phyloP scores from a whole-genome alignment of 2,888 invertebrate species.

The Drosophila falleni region DNA sequence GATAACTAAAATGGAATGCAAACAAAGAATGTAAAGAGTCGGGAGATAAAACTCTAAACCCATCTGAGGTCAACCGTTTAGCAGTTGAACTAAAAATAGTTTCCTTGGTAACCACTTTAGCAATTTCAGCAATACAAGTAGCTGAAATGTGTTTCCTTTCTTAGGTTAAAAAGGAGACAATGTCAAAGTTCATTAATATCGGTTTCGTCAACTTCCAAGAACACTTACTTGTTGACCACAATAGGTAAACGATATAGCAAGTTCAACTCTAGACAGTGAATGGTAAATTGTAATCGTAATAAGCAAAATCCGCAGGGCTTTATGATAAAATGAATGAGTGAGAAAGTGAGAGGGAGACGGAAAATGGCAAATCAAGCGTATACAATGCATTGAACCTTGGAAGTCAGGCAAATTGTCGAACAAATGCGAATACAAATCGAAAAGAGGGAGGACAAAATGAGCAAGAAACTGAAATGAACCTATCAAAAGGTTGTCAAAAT shows the following conservation, averaged over 20 bases:
- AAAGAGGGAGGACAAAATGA: constrained; percentile 19
- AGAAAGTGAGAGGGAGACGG: neutral
- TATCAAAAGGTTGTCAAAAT: constrained; percentile 81
- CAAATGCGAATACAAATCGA: constrained; percentile 19
- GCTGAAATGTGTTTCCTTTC: constrained; percentile 18
- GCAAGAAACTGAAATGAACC: constrained; percentile 70
- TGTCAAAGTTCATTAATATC: constrained; percentile 27
- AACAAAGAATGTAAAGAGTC: constrained; percentile 37
- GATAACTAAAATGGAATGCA: neutral
- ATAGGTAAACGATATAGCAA: constrained; percentile 48
- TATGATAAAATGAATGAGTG: neutral
- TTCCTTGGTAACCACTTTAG: constrained; percentile 2
- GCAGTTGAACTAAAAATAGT: constrained; percentile 26
- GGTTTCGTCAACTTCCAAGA: constrained; percentile 31
- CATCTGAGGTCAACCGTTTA: constrained; percentile 35
- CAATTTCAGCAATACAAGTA: constrained; percentile 2
- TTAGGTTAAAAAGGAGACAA: neutral
- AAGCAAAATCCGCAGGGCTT: constrained; percentile 12
- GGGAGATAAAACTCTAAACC: constrained; percentile 38
- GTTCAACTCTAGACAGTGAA: constrained; percentile 26
- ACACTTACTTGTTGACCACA: constrained; percentile 38
- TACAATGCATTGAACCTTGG: constrained; percentile 69
- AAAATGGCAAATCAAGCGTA: constrained; percentile 45
- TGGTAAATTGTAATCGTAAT: constrained; percentile 42
- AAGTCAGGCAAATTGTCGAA: constrained; percentile 20